Evolutionary conservation across 2,797 vertebrate species (phyloP).

Genomic region (Alosa sapidissima): DNA sequence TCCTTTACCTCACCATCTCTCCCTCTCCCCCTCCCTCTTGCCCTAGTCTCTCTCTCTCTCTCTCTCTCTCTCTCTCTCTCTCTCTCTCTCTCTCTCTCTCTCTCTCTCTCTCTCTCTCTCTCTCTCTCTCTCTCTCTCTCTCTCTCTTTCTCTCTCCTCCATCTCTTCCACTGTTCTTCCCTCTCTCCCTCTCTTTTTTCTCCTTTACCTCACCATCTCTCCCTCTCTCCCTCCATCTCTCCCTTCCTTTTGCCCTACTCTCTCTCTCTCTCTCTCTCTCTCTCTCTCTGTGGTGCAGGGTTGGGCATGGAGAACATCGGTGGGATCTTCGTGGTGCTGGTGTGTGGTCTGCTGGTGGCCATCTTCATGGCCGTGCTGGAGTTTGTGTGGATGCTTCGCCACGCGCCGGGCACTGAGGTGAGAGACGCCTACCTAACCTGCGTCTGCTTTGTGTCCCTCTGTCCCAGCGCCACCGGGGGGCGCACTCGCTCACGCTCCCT

Average conservation of each 20-base stretch:
- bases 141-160: background rate
- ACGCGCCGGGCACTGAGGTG: slow-evolving; percentile 93
- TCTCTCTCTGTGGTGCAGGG: slow-evolving; percentile 67
- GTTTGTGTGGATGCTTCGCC: slow-evolving; percentile 96
- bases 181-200: background rate
- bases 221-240: background rate
- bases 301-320: slow-evolving; percentile 99
- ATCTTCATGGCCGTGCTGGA: slow-evolving; percentile 99
- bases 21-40: background rate
- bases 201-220: background rate
- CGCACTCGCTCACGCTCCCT: background rate
- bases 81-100: slow-evolving; percentile 35
- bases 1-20: background rate
- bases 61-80: background rate
- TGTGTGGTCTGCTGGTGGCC: slow-evolving; percentile 96
- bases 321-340: slow-evolving; percentile 98
- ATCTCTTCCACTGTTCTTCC: background rate
- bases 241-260: background rate
- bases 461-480: background rate
- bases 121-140: slow-evolving; percentile 32
- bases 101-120: no score
- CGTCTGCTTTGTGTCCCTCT: slow-evolving; percentile 71
- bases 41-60: background rate
- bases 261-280: background rate
- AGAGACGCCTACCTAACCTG: slow-evolving; percentile 76